These are phyloP conservation scores for Acipenser transmontanus DNA, from an alignment of 2,797 vertebrate genomes.

Conservation along the genomic window DNA sequence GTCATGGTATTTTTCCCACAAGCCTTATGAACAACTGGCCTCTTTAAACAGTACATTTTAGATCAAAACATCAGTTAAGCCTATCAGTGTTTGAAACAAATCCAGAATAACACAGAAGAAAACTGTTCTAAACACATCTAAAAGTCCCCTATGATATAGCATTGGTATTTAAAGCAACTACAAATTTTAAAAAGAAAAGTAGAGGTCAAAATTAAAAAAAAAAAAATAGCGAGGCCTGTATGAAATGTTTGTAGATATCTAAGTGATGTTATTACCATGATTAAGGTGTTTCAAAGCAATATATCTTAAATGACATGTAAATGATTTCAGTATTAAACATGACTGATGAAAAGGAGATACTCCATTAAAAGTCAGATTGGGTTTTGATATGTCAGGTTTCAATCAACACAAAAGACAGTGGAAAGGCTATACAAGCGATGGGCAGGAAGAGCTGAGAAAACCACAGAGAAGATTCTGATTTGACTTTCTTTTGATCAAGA, in stretches of 20 bases:
- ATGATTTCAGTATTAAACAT: constrained; percentile 71
- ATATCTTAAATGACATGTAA: constrained; percentile 74
- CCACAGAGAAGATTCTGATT: constrained; percentile 45
- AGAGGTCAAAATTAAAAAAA: background rate
- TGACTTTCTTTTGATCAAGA: constrained; percentile 42
- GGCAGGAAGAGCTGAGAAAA: constrained; percentile 44
- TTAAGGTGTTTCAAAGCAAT: constrained; percentile 80
- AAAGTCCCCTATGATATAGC: constrained; percentile 7
- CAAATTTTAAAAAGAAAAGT: background rate
- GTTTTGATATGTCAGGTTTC: constrained; percentile 61
- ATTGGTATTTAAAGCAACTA: constrained; percentile 5
- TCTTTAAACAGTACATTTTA: constrained; percentile 6
- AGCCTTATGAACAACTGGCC: constrained; percentile 13
- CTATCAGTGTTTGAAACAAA: constrained; percentile 15
- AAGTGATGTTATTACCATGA: constrained; percentile 24
- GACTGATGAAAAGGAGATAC: constrained; percentile 70
- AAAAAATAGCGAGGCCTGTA: background rate
- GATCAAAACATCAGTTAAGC: constrained; percentile 16
- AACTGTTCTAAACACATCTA: constrained; percentile 10
- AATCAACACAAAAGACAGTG: constrained; percentile 26
- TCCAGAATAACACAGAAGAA: constrained; percentile 19
- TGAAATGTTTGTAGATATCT: too few relatives aligned
- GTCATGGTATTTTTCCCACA: constrained; percentile 23
- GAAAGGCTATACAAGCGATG: constrained; percentile 29
- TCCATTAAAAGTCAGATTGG: constrained; percentile 61